Conservation (phyloP, 2,888 invertebrate genomes). For the Drosophila yooni region DNA sequence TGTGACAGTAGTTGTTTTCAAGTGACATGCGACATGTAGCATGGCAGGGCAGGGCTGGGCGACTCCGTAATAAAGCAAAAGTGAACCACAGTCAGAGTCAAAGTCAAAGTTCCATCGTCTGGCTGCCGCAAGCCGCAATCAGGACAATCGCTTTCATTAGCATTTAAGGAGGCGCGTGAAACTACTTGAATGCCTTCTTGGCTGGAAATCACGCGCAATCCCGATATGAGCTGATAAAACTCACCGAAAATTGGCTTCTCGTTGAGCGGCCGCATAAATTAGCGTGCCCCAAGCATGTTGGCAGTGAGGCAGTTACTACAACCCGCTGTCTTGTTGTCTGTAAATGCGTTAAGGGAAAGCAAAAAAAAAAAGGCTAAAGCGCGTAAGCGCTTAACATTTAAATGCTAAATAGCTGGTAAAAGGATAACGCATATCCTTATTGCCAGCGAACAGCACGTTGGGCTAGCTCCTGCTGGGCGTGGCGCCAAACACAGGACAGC, state of each 20-base stretch:
- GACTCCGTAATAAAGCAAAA: slow-evolving; percentile 42
- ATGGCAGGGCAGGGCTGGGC: slow-evolving; percentile 7
- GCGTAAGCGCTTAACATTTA: slow-evolving; percentile 72
- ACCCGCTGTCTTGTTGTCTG: slow-evolving; percentile 36
- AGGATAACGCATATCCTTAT: slow-evolving; percentile 78
- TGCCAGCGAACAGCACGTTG: slow-evolving; percentile 60
- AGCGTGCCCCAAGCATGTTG: slow-evolving; percentile 14
- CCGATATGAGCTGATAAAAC: slow-evolving; percentile 62
- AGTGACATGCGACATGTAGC: neutral
- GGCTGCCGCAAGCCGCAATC: slow-evolving; percentile 19
- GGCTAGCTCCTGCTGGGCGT: slow-evolving; percentile 53
- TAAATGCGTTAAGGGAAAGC: slow-evolving; percentile 8
- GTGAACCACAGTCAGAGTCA: slow-evolving; percentile 6
- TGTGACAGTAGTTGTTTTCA: slow-evolving; percentile 10
- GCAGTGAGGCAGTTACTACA: slow-evolving; percentile 14
- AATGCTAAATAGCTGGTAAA: slow-evolving; percentile 81
- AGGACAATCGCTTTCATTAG: slow-evolving; percentile 48
- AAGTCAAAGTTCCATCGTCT: slow-evolving; percentile 5
- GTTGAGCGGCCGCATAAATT: slow-evolving; percentile 56
- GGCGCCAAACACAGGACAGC: slow-evolving; percentile 23
- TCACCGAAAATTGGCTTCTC: slow-evolving; percentile 63
- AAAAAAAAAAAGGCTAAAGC: slow-evolving; percentile 45
- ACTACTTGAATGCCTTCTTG: slow-evolving; percentile 32
- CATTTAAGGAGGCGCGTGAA: slow-evolving; percentile 44
- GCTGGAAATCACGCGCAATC: slow-evolving; percentile 30